These are phyloP conservation scores for Amphilophus citrinellus DNA, from an alignment of 2,113 vertebrate genomes.

Conservation along the genomic window DNA sequence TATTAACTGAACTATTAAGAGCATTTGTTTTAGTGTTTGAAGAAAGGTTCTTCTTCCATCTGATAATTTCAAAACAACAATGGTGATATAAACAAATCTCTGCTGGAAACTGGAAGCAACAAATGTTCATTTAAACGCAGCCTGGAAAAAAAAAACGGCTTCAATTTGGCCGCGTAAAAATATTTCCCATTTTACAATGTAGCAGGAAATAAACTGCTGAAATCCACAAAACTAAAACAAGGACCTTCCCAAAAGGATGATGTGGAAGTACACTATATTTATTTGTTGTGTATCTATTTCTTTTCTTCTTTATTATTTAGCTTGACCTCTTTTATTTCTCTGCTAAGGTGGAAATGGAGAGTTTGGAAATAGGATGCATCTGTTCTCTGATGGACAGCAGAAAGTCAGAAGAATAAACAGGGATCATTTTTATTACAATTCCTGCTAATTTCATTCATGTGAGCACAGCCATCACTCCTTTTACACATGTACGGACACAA, in stretches of 20 bases:
- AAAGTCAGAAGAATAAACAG: not conserved
- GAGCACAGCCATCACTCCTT: constrained; percentile 12
- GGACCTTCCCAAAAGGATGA: not conserved
- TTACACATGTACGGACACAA: not conserved
- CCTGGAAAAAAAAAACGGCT: not conserved
- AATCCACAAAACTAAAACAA: not conserved
- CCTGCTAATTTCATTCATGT: constrained; percentile 4
- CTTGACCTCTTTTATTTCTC: not conserved
- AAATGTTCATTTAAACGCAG: not conserved
- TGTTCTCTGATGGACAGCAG: not conserved
- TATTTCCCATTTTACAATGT: not conserved
- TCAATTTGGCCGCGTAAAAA: not conserved
- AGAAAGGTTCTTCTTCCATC: not conserved
- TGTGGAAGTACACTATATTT: rapidly evolving
- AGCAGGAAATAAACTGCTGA: not conserved
- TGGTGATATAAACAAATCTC: not conserved
- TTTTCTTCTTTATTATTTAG: not conserved
- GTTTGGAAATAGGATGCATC: not conserved
- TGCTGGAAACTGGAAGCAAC: not conserved
- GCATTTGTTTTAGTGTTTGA: not conserved
- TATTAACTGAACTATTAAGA: not conserved
- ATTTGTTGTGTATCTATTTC: not conserved
- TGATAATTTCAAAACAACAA: not conserved
- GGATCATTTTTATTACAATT: not conserved
- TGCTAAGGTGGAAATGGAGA: not conserved